Percentiles rank a stretch among this genome's conserved stretches.
phyloP scores from a whole-genome alignment of 2,113 vertebrate species.

The Amblyopsis rosae region DNA sequence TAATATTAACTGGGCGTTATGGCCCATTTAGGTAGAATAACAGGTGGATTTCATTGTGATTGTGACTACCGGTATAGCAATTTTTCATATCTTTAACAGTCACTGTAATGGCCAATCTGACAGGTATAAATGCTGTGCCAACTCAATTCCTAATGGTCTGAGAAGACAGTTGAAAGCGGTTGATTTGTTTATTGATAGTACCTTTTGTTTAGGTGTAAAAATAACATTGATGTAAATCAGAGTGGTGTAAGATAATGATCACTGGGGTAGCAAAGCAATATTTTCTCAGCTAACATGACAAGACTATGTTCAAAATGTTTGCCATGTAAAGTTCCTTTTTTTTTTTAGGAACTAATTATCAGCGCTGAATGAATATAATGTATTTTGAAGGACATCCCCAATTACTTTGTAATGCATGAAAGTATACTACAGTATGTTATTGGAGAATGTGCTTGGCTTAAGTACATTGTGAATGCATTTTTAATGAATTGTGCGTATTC shows the following conservation, averaged over 20 bases:
- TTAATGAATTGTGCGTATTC: constrained; percentile 1
- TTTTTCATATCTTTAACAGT: constrained; percentile 19
- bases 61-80: constrained; percentile 1
- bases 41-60: neutral
- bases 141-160: constrained; percentile 17
- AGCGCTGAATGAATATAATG: neutral
- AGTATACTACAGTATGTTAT: no score
- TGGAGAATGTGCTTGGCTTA: no score
- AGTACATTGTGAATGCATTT: neutral
- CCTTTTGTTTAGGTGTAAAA: constrained; percentile 34
- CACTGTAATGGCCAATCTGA: neutral
- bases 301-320: constrained; percentile 3
- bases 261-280: constrained; percentile 49
- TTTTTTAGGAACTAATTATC: neutral
- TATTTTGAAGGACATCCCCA: neutral
- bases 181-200: constrained; percentile 28
- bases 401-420: no score
- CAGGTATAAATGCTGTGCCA: no score
- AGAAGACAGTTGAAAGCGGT: constrained; percentile 23
- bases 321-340: constrained; percentile 14
- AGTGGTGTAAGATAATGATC: constrained; percentile 32
- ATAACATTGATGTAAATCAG: constrained; percentile 26
- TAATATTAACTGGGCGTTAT: constrained; percentile 55
- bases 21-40: constrained; percentile 31
- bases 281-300: constrained; percentile 7